These are phyloP conservation scores for Stichodactyla helianthus DNA, from an alignment of 64 coral and sea anemone species.

Conservation along the genomic window DNA sequence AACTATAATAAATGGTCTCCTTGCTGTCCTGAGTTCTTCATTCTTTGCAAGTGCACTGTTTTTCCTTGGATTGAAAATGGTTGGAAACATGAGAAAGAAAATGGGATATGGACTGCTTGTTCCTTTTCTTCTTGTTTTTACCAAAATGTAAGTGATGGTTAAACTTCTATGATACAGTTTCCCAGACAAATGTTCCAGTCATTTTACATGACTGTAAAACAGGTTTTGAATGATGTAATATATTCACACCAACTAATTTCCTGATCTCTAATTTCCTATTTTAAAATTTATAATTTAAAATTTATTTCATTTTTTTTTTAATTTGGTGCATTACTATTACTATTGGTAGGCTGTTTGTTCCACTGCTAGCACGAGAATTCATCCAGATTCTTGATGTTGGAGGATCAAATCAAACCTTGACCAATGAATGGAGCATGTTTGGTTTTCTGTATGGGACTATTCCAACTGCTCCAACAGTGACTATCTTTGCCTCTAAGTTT, in stretches of 20 bases:
- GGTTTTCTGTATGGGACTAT: conserved; percentile 91
- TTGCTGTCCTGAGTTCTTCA: conserved; percentile 55
- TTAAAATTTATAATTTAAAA: no score
- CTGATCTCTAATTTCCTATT: no score
- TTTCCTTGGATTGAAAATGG: conserved; percentile 85
- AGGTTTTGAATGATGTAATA: background rate
- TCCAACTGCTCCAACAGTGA: conserved; percentile 81
- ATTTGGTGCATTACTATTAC: background rate
- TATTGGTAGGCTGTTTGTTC: conserved; percentile 54
- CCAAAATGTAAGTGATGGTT: conserved; percentile 66
- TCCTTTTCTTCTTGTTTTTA: conserved; percentile 65
- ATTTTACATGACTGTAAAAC: background rate
- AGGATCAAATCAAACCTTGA: conserved; percentile 13
- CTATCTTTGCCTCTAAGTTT: conserved; percentile 69
- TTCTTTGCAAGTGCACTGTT: conserved; percentile 82
- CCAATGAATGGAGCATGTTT: conserved; percentile 75
- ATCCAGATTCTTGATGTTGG: conserved; percentile 69
- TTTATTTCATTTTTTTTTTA: no score
- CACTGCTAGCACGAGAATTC: conserved; percentile 63
- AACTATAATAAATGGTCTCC: conserved; percentile 14
- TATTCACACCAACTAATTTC: background rate
- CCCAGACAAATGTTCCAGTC: no score
- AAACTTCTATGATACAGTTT: no score
- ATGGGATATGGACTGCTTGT: conserved; percentile 62
- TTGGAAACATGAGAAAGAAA: conserved; percentile 79